Evolutionary conservation across 2,888 invertebrate species (phyloP), one percentile per base, ranked within the genome.

Genomic region (Melangyna quadrimaculata): DNA sequence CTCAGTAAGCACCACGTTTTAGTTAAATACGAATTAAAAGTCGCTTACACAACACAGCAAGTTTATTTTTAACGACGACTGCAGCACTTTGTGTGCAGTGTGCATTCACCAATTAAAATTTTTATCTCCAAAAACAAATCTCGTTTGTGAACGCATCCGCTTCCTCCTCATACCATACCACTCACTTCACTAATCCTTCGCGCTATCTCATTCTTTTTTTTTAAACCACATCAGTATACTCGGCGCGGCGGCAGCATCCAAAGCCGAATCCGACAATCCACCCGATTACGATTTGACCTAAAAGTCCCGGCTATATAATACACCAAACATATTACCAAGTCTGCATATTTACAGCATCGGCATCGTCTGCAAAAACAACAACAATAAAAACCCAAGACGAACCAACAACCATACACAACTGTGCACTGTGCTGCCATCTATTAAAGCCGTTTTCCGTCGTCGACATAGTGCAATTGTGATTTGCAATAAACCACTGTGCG

Each of bases 401-500:
- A 45, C 59, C 35, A 65, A n/a, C 57, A 29, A 22, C 51, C 37
- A 32, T 27, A 45, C 45, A n/a, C n/a, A n/a, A n/a, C n/a, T n/a
- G n/a, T n/a, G n/a, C 43, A 35, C 35, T 55, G 45, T 65, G 51
- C 59, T 61, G 67, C 67, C 69, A 69, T 67, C 67, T 43, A 67
- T 57, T 5, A 67, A 65, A 79, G 69, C 69, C 59, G 61, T 73
- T 61, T 55, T 37, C 74, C 65, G 59, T 59, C 78, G 45, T 40
- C 65, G 59, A 53, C 78, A 53, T 40, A 59, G 80, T 75, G 77
- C 61, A 82, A 71, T 70, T 24, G 74, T 83, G 71, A 86, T 86
- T 86, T 80, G 81, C 81, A 77, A 81, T 86, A 78, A 86, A 86
- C 55, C 77, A 73, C 81, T 70, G 35, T 81, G 77, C 43, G 77